These are phyloP conservation scores for Selene dorsalis DNA, from an alignment of 2,797 vertebrate species.

Conservation along the genomic window DNA sequence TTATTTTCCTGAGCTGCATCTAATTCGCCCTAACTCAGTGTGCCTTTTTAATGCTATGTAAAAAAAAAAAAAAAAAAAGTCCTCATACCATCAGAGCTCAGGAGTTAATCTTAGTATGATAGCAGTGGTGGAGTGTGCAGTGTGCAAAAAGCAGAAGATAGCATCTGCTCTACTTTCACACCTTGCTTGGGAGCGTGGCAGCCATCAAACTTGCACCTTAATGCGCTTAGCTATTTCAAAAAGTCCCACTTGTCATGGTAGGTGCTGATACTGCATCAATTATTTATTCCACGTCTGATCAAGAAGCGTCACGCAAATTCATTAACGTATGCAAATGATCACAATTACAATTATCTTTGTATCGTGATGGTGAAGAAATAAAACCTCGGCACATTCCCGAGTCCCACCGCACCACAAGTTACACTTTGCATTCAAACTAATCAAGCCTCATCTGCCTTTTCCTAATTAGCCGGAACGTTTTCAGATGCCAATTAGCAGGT, in stretches of 20 bases:
- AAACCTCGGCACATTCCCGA: constrained; percentile 82
- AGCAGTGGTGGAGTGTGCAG: constrained; percentile 34
- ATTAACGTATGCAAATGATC: constrained; percentile 89
- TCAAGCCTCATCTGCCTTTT: constrained; percentile 87
- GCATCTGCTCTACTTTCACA: constrained; percentile 80
- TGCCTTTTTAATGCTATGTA: constrained; percentile 37
- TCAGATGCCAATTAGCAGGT: constrained; percentile 89
- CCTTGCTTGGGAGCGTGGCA: constrained; percentile 71
- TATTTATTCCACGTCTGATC: constrained; percentile 86
- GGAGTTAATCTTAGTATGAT: constrained; percentile 61
- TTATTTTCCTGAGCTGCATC: constrained; percentile 40
- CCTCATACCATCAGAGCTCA: constrained; percentile 29
- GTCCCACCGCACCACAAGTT: constrained; percentile 82
- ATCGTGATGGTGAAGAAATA: constrained; percentile 82
- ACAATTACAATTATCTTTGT: constrained; percentile 88
- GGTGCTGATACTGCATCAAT: constrained; percentile 85
- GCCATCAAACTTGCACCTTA: constrained; percentile 79
- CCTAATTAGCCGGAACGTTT: constrained; percentile 86
- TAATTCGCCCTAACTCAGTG: constrained; percentile 25
- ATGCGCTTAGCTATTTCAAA: constrained; percentile 79
- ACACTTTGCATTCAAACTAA: constrained; percentile 86
- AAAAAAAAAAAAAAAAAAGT: constrained; percentile 16
- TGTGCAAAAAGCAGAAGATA: constrained; percentile 62
- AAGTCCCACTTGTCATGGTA: constrained; percentile 78
- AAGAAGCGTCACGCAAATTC: constrained; percentile 84